These are phyloP conservation scores for Callorhinus ursinus DNA, from an alignment of 2,113 vertebrate genomes.

Conservation along the genomic window DNA sequence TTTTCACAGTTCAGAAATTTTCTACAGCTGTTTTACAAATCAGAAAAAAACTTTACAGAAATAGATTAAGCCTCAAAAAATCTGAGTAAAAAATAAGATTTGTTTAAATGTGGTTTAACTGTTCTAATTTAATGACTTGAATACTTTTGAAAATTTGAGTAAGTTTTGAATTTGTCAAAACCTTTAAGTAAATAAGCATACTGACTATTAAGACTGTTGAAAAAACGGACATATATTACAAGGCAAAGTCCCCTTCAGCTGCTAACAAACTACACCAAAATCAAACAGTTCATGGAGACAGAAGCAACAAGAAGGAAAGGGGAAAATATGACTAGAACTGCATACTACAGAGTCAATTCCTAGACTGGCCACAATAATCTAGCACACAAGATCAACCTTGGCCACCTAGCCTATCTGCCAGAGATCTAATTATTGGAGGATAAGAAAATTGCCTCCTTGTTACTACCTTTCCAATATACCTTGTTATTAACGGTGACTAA, in stretches of 20 bases:
- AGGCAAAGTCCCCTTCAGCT: neutral
- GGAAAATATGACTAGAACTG: neutral
- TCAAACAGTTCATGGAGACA: neutral
- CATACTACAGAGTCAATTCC: neutral
- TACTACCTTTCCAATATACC: neutral
- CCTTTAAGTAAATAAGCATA: neutral
- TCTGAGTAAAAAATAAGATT: neutral
- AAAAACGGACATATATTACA: neutral
- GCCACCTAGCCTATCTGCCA: neutral
- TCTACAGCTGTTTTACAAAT: neutral
- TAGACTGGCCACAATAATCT: neutral
- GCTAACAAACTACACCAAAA: neutral
- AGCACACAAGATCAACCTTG: neutral
- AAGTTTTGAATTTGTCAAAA: conserved; percentile 6
- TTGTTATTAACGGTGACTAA: neutral
- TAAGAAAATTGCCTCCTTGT: neutral
- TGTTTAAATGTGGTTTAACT: neutral
- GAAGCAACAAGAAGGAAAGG: neutral
- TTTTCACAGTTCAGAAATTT: neutral
- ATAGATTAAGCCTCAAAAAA: neutral
- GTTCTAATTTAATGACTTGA: neutral
- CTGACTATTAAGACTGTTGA: neutral
- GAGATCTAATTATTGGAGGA: neutral
- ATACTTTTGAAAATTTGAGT: conserved; percentile 19
- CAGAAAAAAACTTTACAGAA: neutral